Base-by-base conservation (phyloP, 2,797 vertebrate genomes). In the Delichon dasypus region DNA sequence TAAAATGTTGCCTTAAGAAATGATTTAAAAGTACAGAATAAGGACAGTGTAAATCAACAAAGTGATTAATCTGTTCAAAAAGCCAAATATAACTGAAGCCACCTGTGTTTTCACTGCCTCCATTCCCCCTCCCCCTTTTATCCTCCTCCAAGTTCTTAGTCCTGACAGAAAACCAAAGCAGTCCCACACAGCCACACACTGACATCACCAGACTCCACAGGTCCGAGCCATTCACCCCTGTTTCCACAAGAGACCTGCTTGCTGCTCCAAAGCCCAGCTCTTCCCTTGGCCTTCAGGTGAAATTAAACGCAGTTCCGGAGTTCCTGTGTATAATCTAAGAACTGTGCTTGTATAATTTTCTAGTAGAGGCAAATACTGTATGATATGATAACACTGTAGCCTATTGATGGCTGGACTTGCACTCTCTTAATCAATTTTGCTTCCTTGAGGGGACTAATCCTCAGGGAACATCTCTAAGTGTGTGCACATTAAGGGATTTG, bases 51-150 rank as follows among this genome's bases (percentile, higher is more conserved):
- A 88, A 93, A 81, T 48, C 62, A 68, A 25, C 45, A 20, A 80
- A 84, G 58, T n/a, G 66, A 81, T 81, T 62, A 77, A 71, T 68
- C 76, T 83, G 45, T 74, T 74, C 50, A 67, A 94, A 91, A 84
- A 81, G 74, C 71, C 86, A 93, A 86, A 72, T 75, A 81, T 58
- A 92, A 75, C 54, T 65, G 66, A 84, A 87, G 77, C 66, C 73
- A 65, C 83, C 61, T 77, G 53, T 53, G 83, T 78, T 86, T 90
- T 68, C 85, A 57, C 66, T 84, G 58, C 73, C 85, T 81, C 50
- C 45, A 20, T 57, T 60, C 36, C 23, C 13, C 29, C 53, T 71
- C n/a, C 54, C 10, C 11, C 45, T 88, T 45, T 90, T 38, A 54
- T 89, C 62, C 77, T 88, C 70, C 53, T 87, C 78, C 21, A 11